Evolutionary conservation across 2,888 invertebrate genomes (phyloP), one percentile per base, ranked within the genome.

Genomic region (Pseudoips prasinana): DNA sequence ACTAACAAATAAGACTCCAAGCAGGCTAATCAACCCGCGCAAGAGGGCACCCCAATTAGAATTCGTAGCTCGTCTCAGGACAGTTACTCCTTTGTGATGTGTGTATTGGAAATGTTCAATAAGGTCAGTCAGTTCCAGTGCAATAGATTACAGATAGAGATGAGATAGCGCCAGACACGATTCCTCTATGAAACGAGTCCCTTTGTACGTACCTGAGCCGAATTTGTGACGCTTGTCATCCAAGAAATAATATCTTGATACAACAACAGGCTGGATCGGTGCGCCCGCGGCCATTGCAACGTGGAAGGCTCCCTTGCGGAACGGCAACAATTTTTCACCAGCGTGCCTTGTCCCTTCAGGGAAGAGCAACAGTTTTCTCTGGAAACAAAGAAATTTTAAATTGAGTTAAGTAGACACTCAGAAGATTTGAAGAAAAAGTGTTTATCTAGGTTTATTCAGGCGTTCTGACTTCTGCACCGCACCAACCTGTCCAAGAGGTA

Each of bases 261-360:
- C 93, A 10, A 97, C 95, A 0, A 98, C 93, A 0, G 98, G 98
- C 64, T 97, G 94, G 43, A 98, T 93, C 2, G 97, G 96, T 39
- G 95, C 92, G 65, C 92, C 92, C 3, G 95, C 94, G 49, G 93
- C 92, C 45, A 97, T 87, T 0, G 98, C 98, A 46, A 98, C 92
- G 79, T 98, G 96, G 86, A 99, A 98, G 2, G 97, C 97, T 5
- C 98, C 98, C 74, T 98, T 98, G 72, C 98, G 97, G 80, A 98
- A 98, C 1, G 97, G 96, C 56, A 97, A 80, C 61, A 98, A 81
- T 11, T 91, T 91, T 17, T 93, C 94, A 2, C 91, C 91, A n/a
- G 91, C 90, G 67, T 94, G 93, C 43, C 98, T 90, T 4, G 98
- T 98, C 8, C 98, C 98, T 84, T 98, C 98, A 0, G 98, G 98